A percentile compares a stretch with the other conserved stretches of the same genome.
Evolutionary conservation across 35 echinoderm and acorn worm species (phyloP).

Genomic region (Strongylocentrotus purpuratus): DNA sequence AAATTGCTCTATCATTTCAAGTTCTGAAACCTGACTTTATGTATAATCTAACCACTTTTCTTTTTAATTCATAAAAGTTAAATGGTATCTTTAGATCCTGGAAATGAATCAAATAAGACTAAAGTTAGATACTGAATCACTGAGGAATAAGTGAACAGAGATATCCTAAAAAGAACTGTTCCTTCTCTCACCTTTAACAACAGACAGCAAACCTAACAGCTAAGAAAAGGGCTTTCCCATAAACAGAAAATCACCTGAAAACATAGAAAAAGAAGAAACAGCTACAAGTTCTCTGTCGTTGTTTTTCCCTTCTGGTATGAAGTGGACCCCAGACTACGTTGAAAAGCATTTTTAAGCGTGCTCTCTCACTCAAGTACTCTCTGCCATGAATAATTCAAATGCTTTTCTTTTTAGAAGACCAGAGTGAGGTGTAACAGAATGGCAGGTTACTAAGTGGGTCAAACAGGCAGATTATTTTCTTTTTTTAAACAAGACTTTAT

Average conservation of each 20-base stretch:
- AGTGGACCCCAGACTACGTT: neutral
- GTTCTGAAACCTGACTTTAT: too few species aligned
- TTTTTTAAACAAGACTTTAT: neutral
- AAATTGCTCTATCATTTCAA: too few species aligned
- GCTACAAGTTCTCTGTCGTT: neutral
- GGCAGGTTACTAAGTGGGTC: conserved; percentile 21
- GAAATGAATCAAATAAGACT: too few species aligned
- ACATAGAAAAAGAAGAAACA: neutral
- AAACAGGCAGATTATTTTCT: neutral
- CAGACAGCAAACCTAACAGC: too few species aligned
- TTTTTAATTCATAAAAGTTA: too few species aligned
- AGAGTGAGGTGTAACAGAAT: neutral
- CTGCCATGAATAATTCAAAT: conserved; percentile 23
- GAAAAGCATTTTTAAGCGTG: neutral
- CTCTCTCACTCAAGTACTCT: neutral
- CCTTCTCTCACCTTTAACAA: too few species aligned
- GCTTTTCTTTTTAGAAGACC: conserved; percentile 14
- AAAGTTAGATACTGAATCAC: too few species aligned
- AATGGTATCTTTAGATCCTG: too few species aligned
- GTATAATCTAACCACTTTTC: too few species aligned
- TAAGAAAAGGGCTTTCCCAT: too few species aligned
- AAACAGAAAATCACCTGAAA: neutral
- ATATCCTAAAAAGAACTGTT: too few species aligned
- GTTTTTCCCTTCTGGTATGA: neutral
- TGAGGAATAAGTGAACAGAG: too few species aligned